Conservation (phyloP, 2,113 vertebrate species). For the Paedocypris sp. region DNA sequence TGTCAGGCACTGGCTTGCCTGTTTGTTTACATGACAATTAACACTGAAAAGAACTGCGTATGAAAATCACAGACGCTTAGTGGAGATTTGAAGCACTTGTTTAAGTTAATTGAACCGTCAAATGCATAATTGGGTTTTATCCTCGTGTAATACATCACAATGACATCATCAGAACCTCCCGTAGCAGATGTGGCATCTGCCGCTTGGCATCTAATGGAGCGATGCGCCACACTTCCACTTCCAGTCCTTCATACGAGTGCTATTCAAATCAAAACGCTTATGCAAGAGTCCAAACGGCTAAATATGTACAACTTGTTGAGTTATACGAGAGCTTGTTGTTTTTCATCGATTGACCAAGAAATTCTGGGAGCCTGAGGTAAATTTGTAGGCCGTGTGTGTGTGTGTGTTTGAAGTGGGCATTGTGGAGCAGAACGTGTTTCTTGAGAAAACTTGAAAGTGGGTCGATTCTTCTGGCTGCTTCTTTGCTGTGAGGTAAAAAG, state of each 20-base stretch:
- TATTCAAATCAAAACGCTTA: background rate
- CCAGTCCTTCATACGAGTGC: background rate
- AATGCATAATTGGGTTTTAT: slow-evolving; percentile 38
- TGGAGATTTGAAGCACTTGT: background rate
- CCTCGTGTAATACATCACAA: slow-evolving; percentile 43
- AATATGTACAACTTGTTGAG: too few species aligned
- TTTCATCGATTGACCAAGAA: background rate
- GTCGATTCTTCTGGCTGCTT: slow-evolving; percentile 7
- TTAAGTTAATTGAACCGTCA: slow-evolving; percentile 32
- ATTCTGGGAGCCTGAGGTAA: background rate
- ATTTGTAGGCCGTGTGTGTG: background rate
- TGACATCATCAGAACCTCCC: slow-evolving; percentile 35
- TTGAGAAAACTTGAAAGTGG: slow-evolving; percentile 14
- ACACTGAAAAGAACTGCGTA: background rate
- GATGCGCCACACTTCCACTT: background rate
- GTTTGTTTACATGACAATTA: background rate
- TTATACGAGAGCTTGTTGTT: too few species aligned
- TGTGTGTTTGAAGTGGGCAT: background rate
- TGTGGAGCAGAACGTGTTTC: background rate
- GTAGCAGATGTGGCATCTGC: background rate
- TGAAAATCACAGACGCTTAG: background rate
- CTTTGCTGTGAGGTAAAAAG: background rate
- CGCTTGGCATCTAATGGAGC: background rate
- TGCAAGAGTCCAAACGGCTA: background rate
- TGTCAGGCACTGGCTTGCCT: background rate